phyloP scores from a whole-genome alignment of 30 jellyfish, hydroid and myxozoan genomes.

The Mastigias papua region DNA sequence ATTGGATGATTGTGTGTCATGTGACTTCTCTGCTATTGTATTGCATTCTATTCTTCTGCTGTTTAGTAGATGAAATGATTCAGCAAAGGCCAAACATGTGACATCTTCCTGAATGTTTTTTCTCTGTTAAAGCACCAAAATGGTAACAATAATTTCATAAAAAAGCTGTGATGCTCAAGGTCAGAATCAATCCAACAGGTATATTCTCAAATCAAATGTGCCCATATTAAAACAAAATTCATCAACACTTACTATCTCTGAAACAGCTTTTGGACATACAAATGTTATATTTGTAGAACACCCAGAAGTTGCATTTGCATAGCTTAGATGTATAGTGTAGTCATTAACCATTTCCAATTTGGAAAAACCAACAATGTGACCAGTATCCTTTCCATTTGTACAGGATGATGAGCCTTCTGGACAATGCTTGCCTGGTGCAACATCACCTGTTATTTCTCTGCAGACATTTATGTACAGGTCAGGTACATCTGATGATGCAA shows the following conservation, averaged over 20 bases:
- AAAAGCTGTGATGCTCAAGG: too few species aligned
- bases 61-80: too few species aligned
- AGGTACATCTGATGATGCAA: slow-evolving; percentile 14
- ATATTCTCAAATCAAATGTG: too few species aligned
- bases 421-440: slow-evolving; percentile 57
- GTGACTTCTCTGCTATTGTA: too few species aligned
- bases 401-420: slow-evolving; percentile 84
- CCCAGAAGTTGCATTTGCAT: slow-evolving; percentile 33
- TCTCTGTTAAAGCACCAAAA: too few species aligned
- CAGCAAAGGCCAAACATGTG: too few species aligned
- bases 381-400: slow-evolving; percentile 36
- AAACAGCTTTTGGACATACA: slow-evolving; percentile 66
- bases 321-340: slow-evolving; percentile 43
- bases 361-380: slow-evolving; percentile 57
- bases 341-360: slow-evolving; percentile 53
- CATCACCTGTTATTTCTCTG: slow-evolving; percentile 76
- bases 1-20: too few species aligned
- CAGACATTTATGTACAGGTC: slow-evolving; percentile 78
- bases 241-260: slow-evolving; percentile 33
- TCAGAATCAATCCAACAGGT: too few species aligned
- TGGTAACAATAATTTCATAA: too few species aligned
- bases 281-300: slow-evolving; percentile 80
- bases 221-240: too few species aligned
- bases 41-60: too few species aligned
- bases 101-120: too few species aligned